Base-by-base conservation (phyloP, 2,888 invertebrate genomes). In the Cynaeus angustus region DNA sequence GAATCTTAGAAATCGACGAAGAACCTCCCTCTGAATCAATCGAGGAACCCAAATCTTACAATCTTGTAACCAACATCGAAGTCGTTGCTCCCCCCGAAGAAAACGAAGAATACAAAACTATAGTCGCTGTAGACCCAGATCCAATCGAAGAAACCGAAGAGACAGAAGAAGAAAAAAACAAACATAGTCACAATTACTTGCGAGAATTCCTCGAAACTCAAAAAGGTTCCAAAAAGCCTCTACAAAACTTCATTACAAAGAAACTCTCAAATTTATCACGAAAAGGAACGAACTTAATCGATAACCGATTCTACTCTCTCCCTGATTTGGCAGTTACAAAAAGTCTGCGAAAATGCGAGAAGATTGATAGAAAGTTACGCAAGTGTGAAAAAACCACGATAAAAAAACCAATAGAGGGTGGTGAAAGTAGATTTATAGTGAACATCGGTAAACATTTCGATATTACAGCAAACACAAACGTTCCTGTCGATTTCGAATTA, bases 311-410 rank as follows among this genome's bases (percentile, higher is more conserved):
- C 79, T 89, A 90, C 83, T 92, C 92, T 14, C 84, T 92, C 72
- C 92, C 92, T 6, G 92, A 92, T 82, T 90, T 92, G 50, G 90
- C 90, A 66, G 89, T 90, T 16, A 89, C 91, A 69, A 91, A 91
- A 81, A 91, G 90, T 80, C 86, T 92, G 70, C 88, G 90, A 77
- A 91, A 90, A 79, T 91, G 90, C 67, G 92, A 92, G 81, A 88
- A 89, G 74, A 92, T 92, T 77, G 92, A 92, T 82, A 89, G 90
- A 66, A 91, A 92, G 81, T 83, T 92, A 64, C 86, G 92, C 37
- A 87, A 84, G 75, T 84, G 81, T 66, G 84, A 85, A 53, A 81
- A 78, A 74, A 80, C 75, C 26, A 28, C 52, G 48, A 69, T 75
- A 41, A 68, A 68, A 9, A 74, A 70, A 55, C 70, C 72, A 1